Base-by-base conservation (phyloP, 92 coral and sea anemone genomes). In the Ricordea florida region DNA sequence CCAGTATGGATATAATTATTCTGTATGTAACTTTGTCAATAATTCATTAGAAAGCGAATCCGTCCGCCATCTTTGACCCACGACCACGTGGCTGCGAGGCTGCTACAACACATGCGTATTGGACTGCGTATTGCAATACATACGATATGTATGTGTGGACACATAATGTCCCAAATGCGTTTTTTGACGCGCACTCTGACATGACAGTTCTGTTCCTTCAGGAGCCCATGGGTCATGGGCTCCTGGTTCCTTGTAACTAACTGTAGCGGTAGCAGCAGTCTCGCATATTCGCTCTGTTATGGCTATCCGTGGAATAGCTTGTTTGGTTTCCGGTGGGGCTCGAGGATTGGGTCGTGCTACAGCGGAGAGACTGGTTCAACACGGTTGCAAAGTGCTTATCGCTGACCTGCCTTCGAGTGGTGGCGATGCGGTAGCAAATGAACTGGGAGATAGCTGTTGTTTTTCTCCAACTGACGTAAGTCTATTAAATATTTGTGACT, bases 291-390 rank as follows among this genome's bases (percentile, higher is more conserved):
- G n/a, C n/a, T n/a, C n/a, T n/a, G n/a, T n/a, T n/a, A n/a, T n/a
- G n/a, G n/a, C n/a, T n/a, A n/a, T n/a, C n/a, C n/a, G n/a, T 37
- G 74, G 72, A 13, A 55, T 90, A 0, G 89, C 79, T 42, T 87
- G 94, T 36, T 75, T 91, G 13, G 92, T 94, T 7, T 79, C 89
- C 42, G 98, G 97, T 5, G 98, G 98, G 4, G 94, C 89, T n/a
- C 88, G 88, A 43, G 97, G 98, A 3, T 78, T 94, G 45, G 97
- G 98, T 1, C 58, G 82, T 37, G 98, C 97, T 26, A 79, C 92
- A n/a, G 94, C 85, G 13, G 48, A 49, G 33, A 69, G 90, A 45
- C 86, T 94, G 1, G 69, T 94, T 10, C 61, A 74, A 28, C 34
- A 85, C 18, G 98, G 97, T 37, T 96, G 92, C 11, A 81, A 80